Evolutionary conservation across 2,797 vertebrate genomes (phyloP).

Genomic region (Aplochiton taeniatus): DNA sequence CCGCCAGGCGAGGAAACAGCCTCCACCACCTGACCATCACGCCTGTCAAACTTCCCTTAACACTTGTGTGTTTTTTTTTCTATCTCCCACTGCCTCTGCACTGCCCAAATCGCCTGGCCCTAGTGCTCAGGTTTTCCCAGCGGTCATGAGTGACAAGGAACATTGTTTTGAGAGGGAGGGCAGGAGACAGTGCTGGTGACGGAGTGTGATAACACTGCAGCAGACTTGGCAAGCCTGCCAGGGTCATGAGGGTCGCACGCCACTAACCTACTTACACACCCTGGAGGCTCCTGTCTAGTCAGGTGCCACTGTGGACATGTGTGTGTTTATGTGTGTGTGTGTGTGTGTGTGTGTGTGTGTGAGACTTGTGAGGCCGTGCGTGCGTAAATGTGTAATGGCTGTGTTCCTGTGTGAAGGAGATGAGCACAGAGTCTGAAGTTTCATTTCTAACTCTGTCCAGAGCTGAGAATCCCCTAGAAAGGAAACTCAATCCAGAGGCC

Average conservation of each 20-base stretch:
- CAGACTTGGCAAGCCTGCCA: constrained; percentile 30
- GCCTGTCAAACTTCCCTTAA: background rate
- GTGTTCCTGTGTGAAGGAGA: constrained; percentile 8
- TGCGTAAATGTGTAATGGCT: constrained; percentile 14
- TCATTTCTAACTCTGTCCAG: constrained; percentile 58
- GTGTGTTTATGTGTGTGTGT: constrained; percentile 28
- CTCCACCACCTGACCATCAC: constrained; percentile 29
- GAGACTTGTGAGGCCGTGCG: constrained; percentile 17
- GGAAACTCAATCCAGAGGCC: constrained; percentile 73
- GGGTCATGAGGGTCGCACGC: constrained; percentile 44
- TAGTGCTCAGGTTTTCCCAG: constrained; percentile 31
- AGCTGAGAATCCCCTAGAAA: constrained; percentile 70
- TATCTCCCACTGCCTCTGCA: constrained; percentile 2
- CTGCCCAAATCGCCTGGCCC: constrained; percentile 29
- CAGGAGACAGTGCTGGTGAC: constrained; percentile 33
- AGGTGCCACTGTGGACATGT: constrained; percentile 36
- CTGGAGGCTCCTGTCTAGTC: constrained; percentile 35
- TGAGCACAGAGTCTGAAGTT: constrained; percentile 44
- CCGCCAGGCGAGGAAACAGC: background rate
- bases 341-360: background rate
- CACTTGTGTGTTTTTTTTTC: constrained; percentile 28
- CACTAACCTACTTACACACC: constrained; percentile 51
- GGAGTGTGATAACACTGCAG: constrained; percentile 40
- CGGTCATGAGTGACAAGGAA: constrained; percentile 28
- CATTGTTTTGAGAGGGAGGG: constrained; percentile 34